Evolutionary conservation across 2,113 vertebrate species (phyloP), one percentile per base, ranked within the genome.

Genomic region (Saccopteryx bilineata): DNA sequence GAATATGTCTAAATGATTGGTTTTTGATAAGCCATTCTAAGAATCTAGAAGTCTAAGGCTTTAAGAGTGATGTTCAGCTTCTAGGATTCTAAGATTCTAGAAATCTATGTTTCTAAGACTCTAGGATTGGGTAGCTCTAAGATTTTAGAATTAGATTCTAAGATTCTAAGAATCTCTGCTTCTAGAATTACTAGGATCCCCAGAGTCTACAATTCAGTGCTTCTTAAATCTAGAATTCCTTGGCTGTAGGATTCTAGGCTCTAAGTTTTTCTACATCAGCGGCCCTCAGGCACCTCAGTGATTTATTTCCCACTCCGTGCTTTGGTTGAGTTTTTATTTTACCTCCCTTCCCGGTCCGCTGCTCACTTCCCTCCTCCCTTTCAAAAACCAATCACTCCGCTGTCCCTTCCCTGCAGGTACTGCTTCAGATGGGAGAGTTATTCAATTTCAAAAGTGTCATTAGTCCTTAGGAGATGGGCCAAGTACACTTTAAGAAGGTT

Each of bases 71-170:
- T 4, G 21, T n/a, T 86, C 85, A 71, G 69, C 9, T 33, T 39
- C 72, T 69, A 66, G 61, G 68, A 11, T 46, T 86, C 69, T 79
- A 69, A 46, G 65, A 19, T 48, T 72, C 94, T 96, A 92, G 85
- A 87, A 72, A 83, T 54, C 63, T 28, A 50, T 4, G 84, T 39
- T 61, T 69, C 87, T 87, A 65, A 91, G 52, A 19, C 50, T 65
- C 74, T 87, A 76, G 71, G n/a, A 19, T 46, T 24, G n/a, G 61
- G 52, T 23, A 26, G 68, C 9, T 11, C 79, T 90, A 23, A 52
- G 66, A 14, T 39, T 39, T 79, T 71, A 86, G 76, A 52, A 65
- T 12, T 69, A 3, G 17, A 60, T 13, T 46, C 90, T 91, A 69
- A 24, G 56, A 19, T 5, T 48, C 89, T 86, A 93, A 76, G 74